Evolutionary conservation across 2,113 vertebrate genomes (phyloP).

Genomic region (Forbesichthys papilliferus): DNA sequence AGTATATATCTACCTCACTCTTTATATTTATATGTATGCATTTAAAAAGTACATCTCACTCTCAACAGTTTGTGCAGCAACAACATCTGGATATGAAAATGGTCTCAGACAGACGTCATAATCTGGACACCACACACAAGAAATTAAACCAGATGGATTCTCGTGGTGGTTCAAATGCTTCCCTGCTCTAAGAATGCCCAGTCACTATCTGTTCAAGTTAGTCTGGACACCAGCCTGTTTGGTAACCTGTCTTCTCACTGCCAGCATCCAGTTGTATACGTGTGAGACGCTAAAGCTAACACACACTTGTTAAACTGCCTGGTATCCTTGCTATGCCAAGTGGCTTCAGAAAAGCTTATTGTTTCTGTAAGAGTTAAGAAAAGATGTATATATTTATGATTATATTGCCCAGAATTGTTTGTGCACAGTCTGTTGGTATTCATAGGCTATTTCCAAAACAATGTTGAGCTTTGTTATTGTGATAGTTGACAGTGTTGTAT

Average conservation of each 20-base stretch:
- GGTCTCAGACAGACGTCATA: slow-evolving; percentile 42
- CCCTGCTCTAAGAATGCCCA: slow-evolving; percentile 8
- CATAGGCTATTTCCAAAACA: slow-evolving; percentile 1
- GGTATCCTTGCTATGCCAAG: no score
- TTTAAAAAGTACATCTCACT: slow-evolving; percentile 66
- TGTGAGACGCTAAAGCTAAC: slow-evolving; percentile 1
- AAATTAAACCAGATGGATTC: slow-evolving; percentile 50
- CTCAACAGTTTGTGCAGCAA: slow-evolving; percentile 49
- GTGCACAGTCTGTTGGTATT: background rate
- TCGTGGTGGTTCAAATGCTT: slow-evolving; percentile 11
- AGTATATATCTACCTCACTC: slow-evolving; percentile 79
- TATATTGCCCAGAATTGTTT: no score
- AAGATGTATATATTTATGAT: no score
- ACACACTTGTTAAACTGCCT: no score
- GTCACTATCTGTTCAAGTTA: background rate
- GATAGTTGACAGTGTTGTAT: background rate
- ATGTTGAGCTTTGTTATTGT: slow-evolving; percentile 1
- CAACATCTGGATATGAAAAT: slow-evolving; percentile 37
- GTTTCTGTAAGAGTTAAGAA: no score
- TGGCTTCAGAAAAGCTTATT: no score
- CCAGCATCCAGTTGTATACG: background rate
- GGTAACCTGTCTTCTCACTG: no score
- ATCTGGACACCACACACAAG: slow-evolving; percentile 49
- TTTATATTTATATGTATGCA: slow-evolving; percentile 61
- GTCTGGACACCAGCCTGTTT: slow-evolving; percentile 2